phyloP scores from a whole-genome alignment of 2,888 invertebrate genomes.

The Macropis europaea region DNA sequence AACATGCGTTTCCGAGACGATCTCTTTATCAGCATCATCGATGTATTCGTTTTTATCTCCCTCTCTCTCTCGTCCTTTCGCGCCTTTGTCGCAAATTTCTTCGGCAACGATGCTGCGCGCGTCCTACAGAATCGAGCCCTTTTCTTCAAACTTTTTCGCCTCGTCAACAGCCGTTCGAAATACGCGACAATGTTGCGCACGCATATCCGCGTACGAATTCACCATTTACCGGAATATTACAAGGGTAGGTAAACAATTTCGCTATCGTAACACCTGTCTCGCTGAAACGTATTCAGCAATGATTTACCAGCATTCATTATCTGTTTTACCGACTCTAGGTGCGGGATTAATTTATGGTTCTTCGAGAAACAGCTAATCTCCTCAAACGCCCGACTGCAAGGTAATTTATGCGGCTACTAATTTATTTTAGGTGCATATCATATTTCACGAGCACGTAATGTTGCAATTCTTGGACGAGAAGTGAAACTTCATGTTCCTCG shows the following conservation, averaged over 20 bases:
- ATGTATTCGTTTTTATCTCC: not conserved
- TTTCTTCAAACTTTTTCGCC: too few relatives aligned
- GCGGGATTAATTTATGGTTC: slow-evolving; percentile 28
- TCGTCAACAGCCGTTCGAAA: not conserved
- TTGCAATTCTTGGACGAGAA: not conserved
- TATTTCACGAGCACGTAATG: not conserved
- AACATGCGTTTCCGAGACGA: slow-evolving; percentile 18
- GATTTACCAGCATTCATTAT: slow-evolving; percentile 47
- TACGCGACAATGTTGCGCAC: not conserved
- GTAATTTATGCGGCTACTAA: slow-evolving; percentile 36
- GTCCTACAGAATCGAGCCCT: too few relatives aligned
- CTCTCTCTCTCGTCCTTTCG: not conserved
- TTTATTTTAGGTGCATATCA: slow-evolving; percentile 5
- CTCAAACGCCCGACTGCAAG: not conserved
- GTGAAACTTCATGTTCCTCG: not conserved
- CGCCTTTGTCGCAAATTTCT: not conserved
- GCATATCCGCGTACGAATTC: not conserved
- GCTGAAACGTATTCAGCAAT: slow-evolving; percentile 7
- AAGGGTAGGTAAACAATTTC: not conserved
- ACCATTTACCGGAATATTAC: not conserved
- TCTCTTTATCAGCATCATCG: slow-evolving; percentile 24
- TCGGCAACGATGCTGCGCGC: too few relatives aligned
- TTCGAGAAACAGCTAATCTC: not conserved
- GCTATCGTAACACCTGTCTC: not conserved
- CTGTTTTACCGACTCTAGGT: not conserved